Percentiles rank a stretch among this genome's conserved stretches.
Evolutionary conservation across 23 tunicate species (phyloP).

Genomic region (Oikopleura dioica): DNA sequence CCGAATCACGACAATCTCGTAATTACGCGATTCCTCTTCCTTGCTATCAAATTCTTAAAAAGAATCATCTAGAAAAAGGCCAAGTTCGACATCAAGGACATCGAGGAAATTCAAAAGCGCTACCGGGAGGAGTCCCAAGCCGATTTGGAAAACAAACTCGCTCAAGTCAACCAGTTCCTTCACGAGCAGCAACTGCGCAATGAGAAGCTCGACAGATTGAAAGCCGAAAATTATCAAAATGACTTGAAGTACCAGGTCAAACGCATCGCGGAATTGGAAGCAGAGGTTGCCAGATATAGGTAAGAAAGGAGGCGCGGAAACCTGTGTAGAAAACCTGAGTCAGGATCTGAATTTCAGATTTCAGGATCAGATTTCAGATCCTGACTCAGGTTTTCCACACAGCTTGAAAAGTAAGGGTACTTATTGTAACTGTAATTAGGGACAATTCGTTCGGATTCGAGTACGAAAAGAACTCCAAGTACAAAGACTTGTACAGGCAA

Average conservation of each 20-base stretch:
- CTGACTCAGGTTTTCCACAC: no score
- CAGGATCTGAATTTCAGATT: not conserved
- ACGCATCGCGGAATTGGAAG: not conserved
- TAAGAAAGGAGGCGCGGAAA: not conserved
- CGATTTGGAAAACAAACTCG: conserved; percentile 1
- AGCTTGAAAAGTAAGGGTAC: no score
- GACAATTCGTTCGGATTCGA: no score
- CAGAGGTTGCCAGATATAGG: not conserved
- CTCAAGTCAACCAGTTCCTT: not conserved
- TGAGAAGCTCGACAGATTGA: not conserved
- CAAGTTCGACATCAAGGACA: not conserved
- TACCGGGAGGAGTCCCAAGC: not conserved
- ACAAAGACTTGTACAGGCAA: not conserved
- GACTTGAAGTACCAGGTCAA: not conserved
- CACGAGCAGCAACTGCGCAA: not conserved
- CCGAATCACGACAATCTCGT: no score
- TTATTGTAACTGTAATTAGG: no score
- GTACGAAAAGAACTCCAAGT: no score
- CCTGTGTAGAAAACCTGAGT: not conserved
- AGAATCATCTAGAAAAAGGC: no score
- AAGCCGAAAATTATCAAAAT: not conserved
- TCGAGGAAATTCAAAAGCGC: conserved; percentile 9
- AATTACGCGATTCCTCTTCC: no score
- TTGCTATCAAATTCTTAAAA: no score
- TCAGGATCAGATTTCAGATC: no score